phyloP scores from a whole-genome alignment of 2,797 vertebrate species.

The Enteromius viviparus region DNA sequence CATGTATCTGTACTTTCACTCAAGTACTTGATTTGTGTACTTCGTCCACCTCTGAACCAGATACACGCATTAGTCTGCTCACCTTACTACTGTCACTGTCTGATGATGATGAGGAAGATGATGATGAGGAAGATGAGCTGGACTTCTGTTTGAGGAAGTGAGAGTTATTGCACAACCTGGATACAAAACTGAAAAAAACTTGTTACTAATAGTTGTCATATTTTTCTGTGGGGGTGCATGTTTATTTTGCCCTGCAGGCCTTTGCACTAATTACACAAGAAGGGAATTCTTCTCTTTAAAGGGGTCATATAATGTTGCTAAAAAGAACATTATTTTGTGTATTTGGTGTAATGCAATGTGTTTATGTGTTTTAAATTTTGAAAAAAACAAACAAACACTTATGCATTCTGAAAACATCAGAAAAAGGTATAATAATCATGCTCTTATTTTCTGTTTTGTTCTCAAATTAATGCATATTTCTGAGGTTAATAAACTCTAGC shows the following conservation, averaged over 20 bases:
- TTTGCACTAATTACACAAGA: neutral
- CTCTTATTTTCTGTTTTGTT: neutral
- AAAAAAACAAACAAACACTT: neutral
- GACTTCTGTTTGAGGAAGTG: constrained; percentile 21
- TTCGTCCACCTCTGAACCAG: too few relatives aligned
- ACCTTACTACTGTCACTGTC: constrained; percentile 55
- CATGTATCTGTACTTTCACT: too few relatives aligned
- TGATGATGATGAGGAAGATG: constrained; percentile 22
- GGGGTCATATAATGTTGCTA: neutral
- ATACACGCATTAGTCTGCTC: neutral
- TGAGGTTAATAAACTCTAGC: neutral
- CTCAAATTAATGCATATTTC: neutral
- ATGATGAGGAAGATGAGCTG: constrained; percentile 23
- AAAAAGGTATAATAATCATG: neutral
- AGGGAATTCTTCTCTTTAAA: neutral
- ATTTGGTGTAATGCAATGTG: neutral
- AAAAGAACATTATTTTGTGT: neutral
- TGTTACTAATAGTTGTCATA: too few relatives aligned
- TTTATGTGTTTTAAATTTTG: too few relatives aligned
- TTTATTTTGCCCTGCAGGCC: neutral
- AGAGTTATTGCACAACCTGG: neutral
- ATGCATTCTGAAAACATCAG: neutral
- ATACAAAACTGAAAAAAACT: neutral
- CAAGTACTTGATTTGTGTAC: too few relatives aligned
- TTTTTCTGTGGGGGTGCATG: neutral